Evolutionary conservation across 2,888 invertebrate genomes (phyloP), one percentile per base, ranked within the genome.

Genomic region (Thysanoteuthis rhombus): DNA sequence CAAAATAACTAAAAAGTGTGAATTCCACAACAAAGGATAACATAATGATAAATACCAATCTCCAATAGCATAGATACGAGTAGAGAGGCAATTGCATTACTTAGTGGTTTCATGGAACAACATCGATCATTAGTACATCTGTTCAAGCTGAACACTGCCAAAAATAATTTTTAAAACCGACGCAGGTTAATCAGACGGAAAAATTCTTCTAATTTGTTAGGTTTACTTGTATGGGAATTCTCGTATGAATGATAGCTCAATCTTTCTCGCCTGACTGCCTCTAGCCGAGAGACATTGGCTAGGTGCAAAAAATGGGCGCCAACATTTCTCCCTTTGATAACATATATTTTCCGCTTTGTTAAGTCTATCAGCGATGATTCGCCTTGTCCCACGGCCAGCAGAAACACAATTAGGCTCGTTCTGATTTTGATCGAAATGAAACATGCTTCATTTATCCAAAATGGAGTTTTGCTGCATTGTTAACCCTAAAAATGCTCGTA

Each of bases 321-420:
- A 75, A 36, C 16, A 75, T 16, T 36, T 75, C 75, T n/a, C 16
- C 19, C 75, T n/a, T n/a, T 75, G 36, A 75, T 75, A 75, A n/a
- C n/a, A 75, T 75, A 58, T 58, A n/a, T 75, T 75, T 75, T 75
- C 75, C 75, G 75, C 75, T 75, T 75, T n/a, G 75, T 75, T 75
- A 75, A 75, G 12, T 75, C 16, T n/a, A 75, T 75, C 75, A 52
- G 52, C 6, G 25, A 52, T 25, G 52, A 52, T 52, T 25, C 10
- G n/a, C 75, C n/a, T 75, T 75, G 75, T 75, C n/a, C 36, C n/a
- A 75, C 6, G 75, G 75, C 75, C n/a, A 75, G 75, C n/a, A 36
- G 16, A 10, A 75, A 75, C 16, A 75, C 75, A 75, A 75, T 75
- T n/a, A 75, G 75, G 36, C 12, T 16, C 75, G 12, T 75, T 75